Percentiles rank a stretch among this genome's conserved stretches.
phyloP scores from a whole-genome alignment of 92 coral and sea anemone genomes.

The Phenganax marumi region DNA sequence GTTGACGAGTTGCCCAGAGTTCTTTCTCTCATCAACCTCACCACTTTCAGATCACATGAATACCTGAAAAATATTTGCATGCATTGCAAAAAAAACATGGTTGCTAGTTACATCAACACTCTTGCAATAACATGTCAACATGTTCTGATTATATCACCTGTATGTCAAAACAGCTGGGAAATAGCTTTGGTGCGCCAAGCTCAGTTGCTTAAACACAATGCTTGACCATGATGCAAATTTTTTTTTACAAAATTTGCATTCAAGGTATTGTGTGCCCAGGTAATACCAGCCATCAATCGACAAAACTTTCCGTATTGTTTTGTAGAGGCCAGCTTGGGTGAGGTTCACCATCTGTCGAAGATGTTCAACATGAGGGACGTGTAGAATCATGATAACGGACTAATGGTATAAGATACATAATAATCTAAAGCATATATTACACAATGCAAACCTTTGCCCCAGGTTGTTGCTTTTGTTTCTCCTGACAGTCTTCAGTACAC shows the following conservation, averaged over 20 bases:
- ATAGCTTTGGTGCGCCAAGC: constrained; percentile 6
- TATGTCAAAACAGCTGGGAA: constrained; percentile 37
- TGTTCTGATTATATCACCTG: constrained; percentile 29
- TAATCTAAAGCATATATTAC: neutral
- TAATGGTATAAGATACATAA: neutral
- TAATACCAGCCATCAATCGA: constrained; percentile 23
- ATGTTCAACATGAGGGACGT: neutral
- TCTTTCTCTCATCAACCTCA: neutral
- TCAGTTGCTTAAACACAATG: constrained; percentile 16
- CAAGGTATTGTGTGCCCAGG: constrained; percentile 24
- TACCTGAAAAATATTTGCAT: neutral
- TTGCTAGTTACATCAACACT: neutral
- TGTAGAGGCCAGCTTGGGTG: constrained; percentile 27
- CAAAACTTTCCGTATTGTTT: constrained; percentile 26
- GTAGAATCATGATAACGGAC: neutral
- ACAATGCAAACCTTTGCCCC: constrained; percentile 18
- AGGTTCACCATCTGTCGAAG: constrained; percentile 10
- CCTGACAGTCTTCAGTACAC: constrained; percentile 24
- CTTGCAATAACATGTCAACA: neutral
- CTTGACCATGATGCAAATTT: constrained; percentile 28
- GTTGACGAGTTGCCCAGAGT: constrained; percentile 26
- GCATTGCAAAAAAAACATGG: neutral
- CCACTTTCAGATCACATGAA: constrained; percentile 33
- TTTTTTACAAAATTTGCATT: constrained; percentile 13
- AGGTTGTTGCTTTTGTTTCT: neutral